These are phyloP conservation scores for Zophobas morio DNA, from an alignment of 1,140 invertebrate genomes.

Conservation along the genomic window DNA sequence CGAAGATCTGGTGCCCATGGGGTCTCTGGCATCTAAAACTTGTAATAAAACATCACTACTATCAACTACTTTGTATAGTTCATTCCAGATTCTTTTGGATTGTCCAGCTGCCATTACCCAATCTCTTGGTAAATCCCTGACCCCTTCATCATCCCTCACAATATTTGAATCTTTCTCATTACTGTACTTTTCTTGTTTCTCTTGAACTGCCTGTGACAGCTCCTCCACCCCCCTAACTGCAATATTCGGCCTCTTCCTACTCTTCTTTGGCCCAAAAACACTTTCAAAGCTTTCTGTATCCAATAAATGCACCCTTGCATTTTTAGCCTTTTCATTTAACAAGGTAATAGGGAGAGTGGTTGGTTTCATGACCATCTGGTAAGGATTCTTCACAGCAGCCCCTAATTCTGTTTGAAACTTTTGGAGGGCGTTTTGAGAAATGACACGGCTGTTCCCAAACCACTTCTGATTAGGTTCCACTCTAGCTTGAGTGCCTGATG, in stretches of 20 bases:
- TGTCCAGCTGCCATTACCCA: constrained; percentile 95
- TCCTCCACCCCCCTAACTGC: constrained; percentile 80
- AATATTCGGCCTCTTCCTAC: constrained; percentile 92
- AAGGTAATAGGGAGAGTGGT: constrained; percentile 95
- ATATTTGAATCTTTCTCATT: constrained; percentile 86
- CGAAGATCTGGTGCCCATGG: constrained; percentile 93
- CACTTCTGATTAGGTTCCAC: constrained; percentile 98
- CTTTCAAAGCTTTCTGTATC: constrained; percentile 96
- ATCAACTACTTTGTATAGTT: constrained; percentile 99
- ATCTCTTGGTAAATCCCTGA: constrained; percentile 81
- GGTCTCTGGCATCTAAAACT: constrained; percentile 95
- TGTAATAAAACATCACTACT: constrained; percentile 98
- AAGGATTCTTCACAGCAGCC: constrained; percentile 95
- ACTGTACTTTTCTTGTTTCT: constrained; percentile 84
- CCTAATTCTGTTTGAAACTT: constrained; percentile 98
- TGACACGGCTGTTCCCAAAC: constrained; percentile 95
- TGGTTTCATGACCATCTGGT: constrained; percentile 97
- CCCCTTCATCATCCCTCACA: constrained; percentile 85
- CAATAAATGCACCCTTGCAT: constrained; percentile 92
- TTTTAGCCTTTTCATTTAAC: constrained; percentile 93
- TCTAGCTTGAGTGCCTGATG: constrained; percentile 92
- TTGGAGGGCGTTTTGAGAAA: constrained; percentile 95
- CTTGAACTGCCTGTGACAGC: constrained; percentile 79
- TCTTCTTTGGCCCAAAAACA: constrained; percentile 96
- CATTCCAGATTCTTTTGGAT: constrained; percentile 99